These are phyloP conservation scores for Cyclopterus lumpus DNA, from an alignment of 2,797 vertebrate species.

Conservation along the genomic window DNA sequence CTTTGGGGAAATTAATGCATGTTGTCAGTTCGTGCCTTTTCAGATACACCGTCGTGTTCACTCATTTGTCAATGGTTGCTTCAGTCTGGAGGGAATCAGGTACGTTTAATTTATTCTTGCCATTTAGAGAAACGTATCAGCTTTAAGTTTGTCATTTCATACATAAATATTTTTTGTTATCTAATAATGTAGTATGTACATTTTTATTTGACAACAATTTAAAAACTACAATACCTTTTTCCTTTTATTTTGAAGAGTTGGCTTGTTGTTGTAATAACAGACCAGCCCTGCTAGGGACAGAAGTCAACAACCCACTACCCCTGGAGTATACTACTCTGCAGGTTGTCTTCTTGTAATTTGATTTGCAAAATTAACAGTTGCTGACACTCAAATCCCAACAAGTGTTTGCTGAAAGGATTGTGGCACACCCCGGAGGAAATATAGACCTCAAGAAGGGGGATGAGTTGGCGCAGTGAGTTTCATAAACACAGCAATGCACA, in stretches of 20 bases:
- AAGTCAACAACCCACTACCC: not conserved
- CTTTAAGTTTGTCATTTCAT: not conserved
- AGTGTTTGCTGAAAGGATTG: not conserved
- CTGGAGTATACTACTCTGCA: not conserved
- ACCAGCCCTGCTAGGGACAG: not conserved
- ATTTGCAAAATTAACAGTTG: constrained; percentile 18
- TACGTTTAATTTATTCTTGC: constrained; percentile 34
- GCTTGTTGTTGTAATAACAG: not conserved
- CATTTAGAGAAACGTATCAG: not conserved
- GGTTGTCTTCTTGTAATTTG: constrained; percentile 1
- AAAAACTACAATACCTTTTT: not conserved
- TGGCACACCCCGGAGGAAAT: constrained; percentile 5
- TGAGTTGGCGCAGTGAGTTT: not conserved
- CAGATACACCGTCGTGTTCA: not conserved
- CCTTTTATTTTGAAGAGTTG: not conserved
- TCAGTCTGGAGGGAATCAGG: constrained; percentile 23
- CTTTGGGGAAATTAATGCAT: constrained; percentile 47
- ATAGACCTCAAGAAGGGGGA: not conserved
- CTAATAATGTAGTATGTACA: not conserved
- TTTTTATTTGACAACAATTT: not conserved
- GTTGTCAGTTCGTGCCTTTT: constrained; percentile 5
- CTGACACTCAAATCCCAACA: not conserved
- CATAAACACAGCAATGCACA: constrained; percentile 13
- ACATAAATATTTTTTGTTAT: not conserved
- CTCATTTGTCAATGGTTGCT: not conserved